Conservation (phyloP, 2,797 vertebrate genomes). For the Nyctibius grandis region DNA sequence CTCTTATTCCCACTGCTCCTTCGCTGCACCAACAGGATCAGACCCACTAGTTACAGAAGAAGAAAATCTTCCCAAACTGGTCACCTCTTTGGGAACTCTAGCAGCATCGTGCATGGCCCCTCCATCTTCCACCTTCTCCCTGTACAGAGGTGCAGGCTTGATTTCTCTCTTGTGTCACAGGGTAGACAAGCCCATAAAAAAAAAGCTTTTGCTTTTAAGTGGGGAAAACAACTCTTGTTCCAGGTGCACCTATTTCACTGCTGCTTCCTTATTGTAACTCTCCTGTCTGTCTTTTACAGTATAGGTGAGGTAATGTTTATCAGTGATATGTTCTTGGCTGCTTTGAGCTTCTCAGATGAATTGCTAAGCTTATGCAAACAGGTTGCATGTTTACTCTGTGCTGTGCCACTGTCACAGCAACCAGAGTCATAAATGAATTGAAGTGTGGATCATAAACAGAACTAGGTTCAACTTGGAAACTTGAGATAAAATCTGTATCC, state of each 20-base stretch:
- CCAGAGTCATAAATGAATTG: conserved; percentile 3
- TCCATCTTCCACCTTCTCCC: not conserved
- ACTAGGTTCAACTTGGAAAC: conserved; percentile 31
- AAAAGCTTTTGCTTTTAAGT: not conserved
- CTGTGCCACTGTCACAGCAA: conserved; percentile 41
- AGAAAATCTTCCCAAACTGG: not conserved
- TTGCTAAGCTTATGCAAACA: conserved; percentile 57
- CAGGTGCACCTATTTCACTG: not conserved
- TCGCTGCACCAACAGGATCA: not conserved
- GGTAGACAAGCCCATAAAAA: rapidly evolving
- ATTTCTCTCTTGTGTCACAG: not conserved
- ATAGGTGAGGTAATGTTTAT: conserved; percentile 44
- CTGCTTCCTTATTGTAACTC: not conserved
- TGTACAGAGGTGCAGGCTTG: rapidly evolving
- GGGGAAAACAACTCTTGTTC: not conserved
- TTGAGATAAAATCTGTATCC: not conserved
- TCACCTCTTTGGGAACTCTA: not conserved
- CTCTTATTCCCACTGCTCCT: not conserved
- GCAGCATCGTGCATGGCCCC: rapidly evolving
- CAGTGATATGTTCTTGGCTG: not conserved
- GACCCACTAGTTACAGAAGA: not conserved
- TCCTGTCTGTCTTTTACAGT: not conserved
- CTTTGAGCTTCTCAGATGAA: conserved; percentile 26
- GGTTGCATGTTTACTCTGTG: conserved; percentile 41
- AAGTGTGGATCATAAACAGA: conserved; percentile 44